Evolutionary conservation across 2,113 vertebrate species (phyloP).

Genomic region (Syngnathus typhle): DNA sequence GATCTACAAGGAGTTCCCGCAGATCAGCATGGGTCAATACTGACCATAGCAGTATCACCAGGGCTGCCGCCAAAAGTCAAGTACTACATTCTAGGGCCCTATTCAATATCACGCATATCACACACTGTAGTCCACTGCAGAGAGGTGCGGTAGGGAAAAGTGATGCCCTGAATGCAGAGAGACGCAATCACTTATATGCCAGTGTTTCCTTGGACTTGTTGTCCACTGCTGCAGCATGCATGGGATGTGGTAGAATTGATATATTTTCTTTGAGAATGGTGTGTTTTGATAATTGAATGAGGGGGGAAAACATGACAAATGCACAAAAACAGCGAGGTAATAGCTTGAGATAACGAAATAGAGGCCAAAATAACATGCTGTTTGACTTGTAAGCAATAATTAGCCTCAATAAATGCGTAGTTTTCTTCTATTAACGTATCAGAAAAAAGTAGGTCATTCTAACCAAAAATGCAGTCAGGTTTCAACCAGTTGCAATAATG

Average conservation of each 20-base stretch:
- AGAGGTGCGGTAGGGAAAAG: conserved; percentile 17
- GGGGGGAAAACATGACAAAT: conserved; percentile 12
- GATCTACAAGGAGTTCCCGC: conserved; percentile 90
- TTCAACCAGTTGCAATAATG: conserved; percentile 6
- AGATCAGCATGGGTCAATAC: conserved; percentile 63
- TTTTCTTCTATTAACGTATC: not conserved
- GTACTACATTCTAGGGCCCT: not conserved
- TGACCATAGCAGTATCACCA: conserved; percentile 33
- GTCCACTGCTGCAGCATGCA: conserved; percentile 16
- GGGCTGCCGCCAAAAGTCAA: not conserved
- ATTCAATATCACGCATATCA: not conserved
- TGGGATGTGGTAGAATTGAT: conserved; percentile 7
- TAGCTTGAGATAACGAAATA: conserved; percentile 13
- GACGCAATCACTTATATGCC: conserved; percentile 11
- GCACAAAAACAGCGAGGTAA: conserved; percentile 5
- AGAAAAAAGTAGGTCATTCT: conserved; percentile 1
- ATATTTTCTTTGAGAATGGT: conserved; percentile 5
- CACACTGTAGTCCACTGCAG: conserved; percentile 43
- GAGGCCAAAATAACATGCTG: conserved; percentile 17
- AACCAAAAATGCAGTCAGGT: conserved; percentile 22
- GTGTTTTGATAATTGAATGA: conserved; percentile 9
- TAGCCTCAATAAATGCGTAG: not conserved
- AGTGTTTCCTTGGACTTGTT: conserved; percentile 15
- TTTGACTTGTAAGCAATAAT: conserved; percentile 35
- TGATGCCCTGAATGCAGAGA: conserved; percentile 6